Evolutionary conservation across 2,797 vertebrate species (phyloP), one percentile per base, ranked within the genome.

Genomic region (Etheostoma nigrum): DNA sequence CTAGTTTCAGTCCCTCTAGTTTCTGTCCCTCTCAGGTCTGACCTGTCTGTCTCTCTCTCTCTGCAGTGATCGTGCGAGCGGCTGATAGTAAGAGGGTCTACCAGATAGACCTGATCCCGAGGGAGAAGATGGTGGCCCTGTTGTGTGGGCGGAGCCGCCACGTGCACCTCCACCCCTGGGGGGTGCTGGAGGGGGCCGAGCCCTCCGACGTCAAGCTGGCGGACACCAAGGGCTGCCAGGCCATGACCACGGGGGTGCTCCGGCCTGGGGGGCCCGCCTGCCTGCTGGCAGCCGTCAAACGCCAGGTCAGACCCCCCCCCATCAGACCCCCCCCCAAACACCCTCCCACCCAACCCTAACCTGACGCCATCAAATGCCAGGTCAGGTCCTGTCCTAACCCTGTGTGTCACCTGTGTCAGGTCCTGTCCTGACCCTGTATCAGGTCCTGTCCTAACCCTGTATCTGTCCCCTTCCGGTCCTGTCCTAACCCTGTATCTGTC

Each of bases 151-250:
- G 97, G 14, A 99, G 95, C 90, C 96, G 96, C 33, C 97, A 99
- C 0, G 97, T 99, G 45, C 98, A 99, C 82, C 96, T 99, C 19
- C 96, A 95, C 67, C 94, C 96, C 0, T 99, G 97, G 97, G 93
- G 95, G 2, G 94, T 92, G n/a, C 93, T 99, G 62, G 98, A 99
- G 1, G 98, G 98, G 0, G 93, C 94, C 0, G 98, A 99, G 79
- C 89, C 77, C 75, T 96, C 96, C 2, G 98, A 99, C 84, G 68
- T 95, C 62, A 99, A 99, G 88, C 94, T 99, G 76, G 73, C 96
- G 0, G 98, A 99, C 13, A 98, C 97, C 5, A 99, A 97, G 92
- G 96, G 97, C 92, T 99, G 98, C 94, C 98, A 99, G 90, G 91
- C 96, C 23, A 92, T 99, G 62, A 94, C 94, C 21, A 96, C 96